Base-by-base conservation (phyloP, 1,140 invertebrate species). In the Drosophila tsacasi region DNA sequence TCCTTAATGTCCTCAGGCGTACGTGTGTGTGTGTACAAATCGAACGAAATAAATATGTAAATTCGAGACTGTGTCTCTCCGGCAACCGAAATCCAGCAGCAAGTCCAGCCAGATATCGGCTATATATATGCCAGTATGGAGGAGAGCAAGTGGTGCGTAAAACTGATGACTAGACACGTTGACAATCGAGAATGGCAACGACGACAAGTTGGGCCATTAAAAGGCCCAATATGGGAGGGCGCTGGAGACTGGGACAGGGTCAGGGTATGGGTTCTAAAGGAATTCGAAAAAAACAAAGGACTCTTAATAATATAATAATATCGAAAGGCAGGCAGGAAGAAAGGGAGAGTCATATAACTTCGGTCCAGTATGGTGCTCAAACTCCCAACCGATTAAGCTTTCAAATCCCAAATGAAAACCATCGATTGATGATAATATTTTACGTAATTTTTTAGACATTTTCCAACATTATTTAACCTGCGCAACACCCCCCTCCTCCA, bases 131-230 rank as follows among this genome's bases (percentile, higher is more conserved):
- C n/a, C n/a, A 52, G 52, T 21, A 35, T 9, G 30, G 5, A 9
- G 32, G 7, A 62, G 42, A 83, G 62, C 77, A 84, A 84, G 77
- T 84, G 81, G 81, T 77, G 81, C 81, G 81, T 84, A 84, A 84
- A 84, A 84, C 77, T 84, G 81, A 84, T 84, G 81, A 84, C 81
- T 75, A 79, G 81, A 84, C 81, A 80, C 81, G 81, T 84, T 84
- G 81, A 77, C 81, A 84, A 81, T 80, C 73, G 57, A 64, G 46
- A 60, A 40, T 47, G 79, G 44, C 76, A 76, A 62, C 47, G 68
- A 64, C 63, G 58, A 76, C 57, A 81, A 64, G 67, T 73, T 73
- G 55, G 71, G 37, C 55, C 71, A 73, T 73, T 73, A 60, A 73
- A 73, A 73, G 42, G 54, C 12, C 21, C 23, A 30, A 40, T n/a